These are phyloP conservation scores for Lepidocyrtinus sp. DNA, from an alignment of 2,888 invertebrate species.

Conservation along the genomic window DNA sequence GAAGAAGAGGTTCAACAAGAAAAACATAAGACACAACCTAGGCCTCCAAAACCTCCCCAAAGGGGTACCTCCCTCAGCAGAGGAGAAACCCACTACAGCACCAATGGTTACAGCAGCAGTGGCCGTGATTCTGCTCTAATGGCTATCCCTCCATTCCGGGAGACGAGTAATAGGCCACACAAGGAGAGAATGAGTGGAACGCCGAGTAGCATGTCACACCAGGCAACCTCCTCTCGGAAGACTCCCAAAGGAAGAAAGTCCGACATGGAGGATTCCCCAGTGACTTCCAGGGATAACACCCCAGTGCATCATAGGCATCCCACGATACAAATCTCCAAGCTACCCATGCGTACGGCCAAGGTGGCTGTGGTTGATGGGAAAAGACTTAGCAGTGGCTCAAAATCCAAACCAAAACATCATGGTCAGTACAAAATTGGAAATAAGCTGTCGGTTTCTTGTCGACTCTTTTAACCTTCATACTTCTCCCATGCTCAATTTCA, in stretches of 20 bases:
- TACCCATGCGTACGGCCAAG: constrained; percentile 60
- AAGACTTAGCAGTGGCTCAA: constrained; percentile 44
- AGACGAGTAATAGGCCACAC: background rate
- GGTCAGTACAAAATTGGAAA: constrained; percentile 67
- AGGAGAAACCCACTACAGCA: constrained; percentile 1
- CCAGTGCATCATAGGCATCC: constrained; percentile 66
- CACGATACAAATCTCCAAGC: constrained; percentile 65
- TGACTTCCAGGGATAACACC: constrained; percentile 39
- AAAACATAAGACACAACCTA: constrained; percentile 55
- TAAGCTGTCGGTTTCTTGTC: constrained; percentile 64
- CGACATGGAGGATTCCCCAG: constrained; percentile 33
- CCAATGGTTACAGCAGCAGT: constrained; percentile 5
- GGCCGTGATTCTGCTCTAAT: constrained; percentile 16
- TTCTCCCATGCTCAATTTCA: constrained; percentile 22
- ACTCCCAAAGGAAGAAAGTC: constrained; percentile 16
- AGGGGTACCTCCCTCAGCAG: constrained; percentile 53
- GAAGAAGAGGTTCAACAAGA: background rate
- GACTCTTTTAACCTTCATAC: constrained; percentile 62
- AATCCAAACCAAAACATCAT: constrained; percentile 58
- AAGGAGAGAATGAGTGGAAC: constrained; percentile 21
- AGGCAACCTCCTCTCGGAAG: constrained; percentile 7
- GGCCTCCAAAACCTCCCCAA: constrained; percentile 66
- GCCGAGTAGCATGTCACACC: background rate
- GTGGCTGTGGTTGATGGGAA: constrained; percentile 38
- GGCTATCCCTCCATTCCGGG: constrained; percentile 26